Base-by-base conservation (phyloP, 53 echinoderm and acorn worm species). In the Luidia sarsii region DNA sequence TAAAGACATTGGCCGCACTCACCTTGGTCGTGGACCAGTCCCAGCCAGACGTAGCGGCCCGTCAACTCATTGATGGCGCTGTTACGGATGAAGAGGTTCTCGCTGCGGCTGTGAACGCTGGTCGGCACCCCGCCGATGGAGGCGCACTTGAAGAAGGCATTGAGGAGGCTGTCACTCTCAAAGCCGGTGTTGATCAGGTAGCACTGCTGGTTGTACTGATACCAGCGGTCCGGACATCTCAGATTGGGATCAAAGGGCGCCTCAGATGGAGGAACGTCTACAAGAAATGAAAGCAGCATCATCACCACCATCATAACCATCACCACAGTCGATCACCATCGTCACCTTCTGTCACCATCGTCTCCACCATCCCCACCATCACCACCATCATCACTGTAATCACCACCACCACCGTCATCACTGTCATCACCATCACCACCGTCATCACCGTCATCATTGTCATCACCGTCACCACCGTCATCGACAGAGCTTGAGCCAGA, bases 81-180 rank as follows among this genome's bases (percentile, higher is more conserved):
- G 18, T 65, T 64, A 18, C 57, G 56, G 33, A 95, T 70, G 52
- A 84, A 82, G 10, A 65, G 38, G 67, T 87, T 88, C 33, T 92
- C 92, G 9, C 50, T 70, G 18, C 68, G 31, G 51, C 87, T 95
- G 43, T 89, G 87, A 19, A 92, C 63, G 28, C 92, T 95, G n/a
- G 86, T 82, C 7, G 92, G 81, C 35, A 86, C 50, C 0, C 71
- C 87, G 3, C 79, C 85, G 0, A 70, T 45, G 7, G 80, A 79
- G 6, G 48, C 37, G 52, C 94, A 94, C 1, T 45, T 63, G 50
- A 83, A 94, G 69, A 72, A 52, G 15, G 94, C 86, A 9, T 77
- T 77, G n/a, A 77, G 28, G 45, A 48, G 46, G 30, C 45, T 60
- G 28, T 77, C 61, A 33, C 32, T 48, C 10, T 39, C 22, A 8